These are phyloP conservation scores for Alligator mississippiensis DNA, from an alignment of 2,113 vertebrate species.

Conservation along the genomic window DNA sequence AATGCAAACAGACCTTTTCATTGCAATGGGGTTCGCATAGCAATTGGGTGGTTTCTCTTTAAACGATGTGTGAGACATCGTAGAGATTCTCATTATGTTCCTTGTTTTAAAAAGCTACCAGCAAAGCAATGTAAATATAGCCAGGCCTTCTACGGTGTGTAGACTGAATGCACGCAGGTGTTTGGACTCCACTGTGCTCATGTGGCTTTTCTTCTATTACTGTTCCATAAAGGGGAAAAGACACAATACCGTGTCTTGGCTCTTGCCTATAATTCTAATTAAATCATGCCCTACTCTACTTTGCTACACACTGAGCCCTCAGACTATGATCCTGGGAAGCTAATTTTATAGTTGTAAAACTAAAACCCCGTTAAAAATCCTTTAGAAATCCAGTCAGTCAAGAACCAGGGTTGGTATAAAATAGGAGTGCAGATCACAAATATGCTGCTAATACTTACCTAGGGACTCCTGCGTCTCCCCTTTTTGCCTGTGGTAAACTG, in stretches of 20 bases:
- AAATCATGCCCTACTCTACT: not conserved
- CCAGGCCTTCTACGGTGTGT: not conserved
- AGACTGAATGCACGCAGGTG: not conserved
- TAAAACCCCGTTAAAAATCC: not conserved
- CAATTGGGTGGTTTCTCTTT: not conserved
- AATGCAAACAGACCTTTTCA: not conserved
- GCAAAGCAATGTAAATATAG: not conserved
- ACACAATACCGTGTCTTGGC: not conserved
- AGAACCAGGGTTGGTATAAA: not conserved
- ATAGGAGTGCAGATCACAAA: not conserved
- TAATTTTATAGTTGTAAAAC: not conserved
- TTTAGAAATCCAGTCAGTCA: not conserved
- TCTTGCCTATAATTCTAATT: not conserved
- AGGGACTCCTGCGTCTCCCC: not conserved
- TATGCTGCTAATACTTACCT: not conserved
- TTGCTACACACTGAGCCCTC: not conserved
- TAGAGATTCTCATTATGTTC: not conserved
- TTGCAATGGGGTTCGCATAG: not conserved
- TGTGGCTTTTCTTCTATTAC: not conserved
- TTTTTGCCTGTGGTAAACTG: not conserved
- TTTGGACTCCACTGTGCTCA: not conserved
- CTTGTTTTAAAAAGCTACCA: not conserved
- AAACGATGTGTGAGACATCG: not conserved
- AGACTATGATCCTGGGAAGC: not conserved
- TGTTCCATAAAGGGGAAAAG: not conserved